Evolutionary conservation across 2,888 invertebrate genomes (phyloP).

Genomic region (Lutraria lutraria): DNA sequence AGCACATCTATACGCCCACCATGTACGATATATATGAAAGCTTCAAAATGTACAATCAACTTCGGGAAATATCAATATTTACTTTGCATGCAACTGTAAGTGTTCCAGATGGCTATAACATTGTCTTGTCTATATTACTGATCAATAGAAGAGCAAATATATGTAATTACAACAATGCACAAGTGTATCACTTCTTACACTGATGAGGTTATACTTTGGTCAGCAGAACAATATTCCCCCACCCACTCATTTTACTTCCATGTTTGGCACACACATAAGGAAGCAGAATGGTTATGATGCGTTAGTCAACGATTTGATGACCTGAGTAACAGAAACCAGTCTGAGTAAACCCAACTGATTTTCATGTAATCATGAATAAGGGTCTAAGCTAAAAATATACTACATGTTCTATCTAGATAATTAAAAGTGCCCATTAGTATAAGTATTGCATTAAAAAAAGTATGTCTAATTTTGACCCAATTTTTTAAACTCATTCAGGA

Average conservation of each 20-base stretch:
- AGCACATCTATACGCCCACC: not conserved
- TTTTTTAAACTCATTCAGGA: too few species aligned
- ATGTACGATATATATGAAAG: not conserved
- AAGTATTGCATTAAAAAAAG: too few species aligned
- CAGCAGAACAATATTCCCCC: not conserved
- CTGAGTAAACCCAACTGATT: too few species aligned
- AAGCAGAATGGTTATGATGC: not conserved
- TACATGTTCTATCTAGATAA: too few species aligned
- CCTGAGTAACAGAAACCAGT: too few species aligned
- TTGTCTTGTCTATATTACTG: constrained; percentile 1
- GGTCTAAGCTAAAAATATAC: too few species aligned
- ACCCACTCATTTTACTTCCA: not conserved
- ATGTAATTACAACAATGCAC: not conserved
- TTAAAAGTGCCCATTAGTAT: too few species aligned
- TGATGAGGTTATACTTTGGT: not conserved
- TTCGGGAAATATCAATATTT: constrained; percentile 2
- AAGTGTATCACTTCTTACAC: not conserved
- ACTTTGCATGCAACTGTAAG: not conserved
- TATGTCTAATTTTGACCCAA: too few species aligned
- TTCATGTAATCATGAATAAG: too few species aligned
- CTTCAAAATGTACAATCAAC: not conserved
- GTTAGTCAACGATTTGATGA: too few species aligned
- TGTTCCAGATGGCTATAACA: not conserved
- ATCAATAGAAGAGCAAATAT: constrained; percentile 17
- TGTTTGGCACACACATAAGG: not conserved